Evolutionary conservation across 2,888 invertebrate species (phyloP), one percentile per base, ranked within the genome.

Genomic region (Tryphoninae sp.): DNA sequence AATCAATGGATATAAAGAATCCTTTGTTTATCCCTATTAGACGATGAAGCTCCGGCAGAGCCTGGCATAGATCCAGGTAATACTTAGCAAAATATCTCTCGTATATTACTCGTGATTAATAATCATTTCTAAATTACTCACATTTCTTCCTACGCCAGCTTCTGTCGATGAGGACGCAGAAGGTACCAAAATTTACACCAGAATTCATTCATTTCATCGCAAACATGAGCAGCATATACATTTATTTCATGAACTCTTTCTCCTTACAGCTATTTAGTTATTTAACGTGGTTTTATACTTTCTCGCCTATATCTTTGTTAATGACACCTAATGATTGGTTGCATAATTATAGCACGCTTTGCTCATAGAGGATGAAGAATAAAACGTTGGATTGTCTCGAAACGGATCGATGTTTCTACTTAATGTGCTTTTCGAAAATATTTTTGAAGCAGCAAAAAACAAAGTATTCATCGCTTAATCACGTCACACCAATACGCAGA

Each of bases 181-280:
- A 86, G 86, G 86, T 86, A 85, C 51, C 76, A 77, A 68, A 61
- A 53, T 64, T 58, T n/a, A 65, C 72, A 55, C 22, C 58, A 22
- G 45, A 59, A 11, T 22, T 45, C 65, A 45, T 42, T 42, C 11
- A n/a, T 68, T 64, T 33, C 16, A 75, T 81, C 8, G 9, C 26
- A 16, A 22, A 68, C 58, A 11, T 55, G 19, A 55, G 11, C 45
- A 67, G 45, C 53, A 65, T 55, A 23, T 59, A 16, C 69, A 7
- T 16, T 7, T 26, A 71, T 65, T 16, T 71, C 19, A n/a, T 55
- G 7, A 19, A 19, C 61, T 67, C 26, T 77, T 59, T 76, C 26
- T 76, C 26, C 55, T 81, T 73, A 23, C 73, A 81, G 68, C 73
- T 64, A 49, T 13, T 69, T 78, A 51, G 61, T 76, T 62, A 58